phyloP scores from a whole-genome alignment of 2,797 vertebrate genomes.

The Zenarchopterus dispar region DNA sequence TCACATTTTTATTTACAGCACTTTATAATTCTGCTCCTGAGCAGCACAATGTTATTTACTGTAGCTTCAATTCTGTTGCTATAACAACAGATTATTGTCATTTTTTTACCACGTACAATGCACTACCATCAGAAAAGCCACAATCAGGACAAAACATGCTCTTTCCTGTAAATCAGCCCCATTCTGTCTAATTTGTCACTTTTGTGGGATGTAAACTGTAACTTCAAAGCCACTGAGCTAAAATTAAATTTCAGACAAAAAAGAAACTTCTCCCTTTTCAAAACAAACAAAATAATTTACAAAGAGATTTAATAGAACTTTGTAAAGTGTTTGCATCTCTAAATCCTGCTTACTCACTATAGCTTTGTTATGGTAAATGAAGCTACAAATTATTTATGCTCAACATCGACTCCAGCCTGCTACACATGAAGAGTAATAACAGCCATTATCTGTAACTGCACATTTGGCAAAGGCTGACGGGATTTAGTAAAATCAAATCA shows the following conservation, averaged over 20 bases:
- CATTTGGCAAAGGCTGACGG: background rate
- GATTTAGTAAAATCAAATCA: background rate
- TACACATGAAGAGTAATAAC: background rate
- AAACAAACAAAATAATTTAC: background rate
- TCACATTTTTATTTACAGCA: too few species aligned
- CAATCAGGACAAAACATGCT: conserved; percentile 1
- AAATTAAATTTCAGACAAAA: background rate
- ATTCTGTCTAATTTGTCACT: background rate
- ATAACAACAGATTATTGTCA: background rate
- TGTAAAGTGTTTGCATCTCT: background rate
- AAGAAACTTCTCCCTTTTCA: background rate
- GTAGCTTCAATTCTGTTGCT: too few species aligned
- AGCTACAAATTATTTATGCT: background rate
- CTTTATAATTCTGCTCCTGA: too few species aligned
- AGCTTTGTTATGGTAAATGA: background rate
- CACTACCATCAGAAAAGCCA: background rate
- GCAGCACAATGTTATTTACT: too few species aligned
- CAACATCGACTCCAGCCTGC: background rate
- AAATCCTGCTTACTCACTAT: background rate
- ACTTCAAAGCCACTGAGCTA: background rate
- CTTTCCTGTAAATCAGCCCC: conserved; percentile 1
- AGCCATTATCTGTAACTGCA: background rate
- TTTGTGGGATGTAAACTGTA: background rate
- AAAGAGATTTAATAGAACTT: background rate
- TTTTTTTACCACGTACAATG: background rate